phyloP scores from a whole-genome alignment of 2,113 vertebrate species.

The Perca fluviatilis region DNA sequence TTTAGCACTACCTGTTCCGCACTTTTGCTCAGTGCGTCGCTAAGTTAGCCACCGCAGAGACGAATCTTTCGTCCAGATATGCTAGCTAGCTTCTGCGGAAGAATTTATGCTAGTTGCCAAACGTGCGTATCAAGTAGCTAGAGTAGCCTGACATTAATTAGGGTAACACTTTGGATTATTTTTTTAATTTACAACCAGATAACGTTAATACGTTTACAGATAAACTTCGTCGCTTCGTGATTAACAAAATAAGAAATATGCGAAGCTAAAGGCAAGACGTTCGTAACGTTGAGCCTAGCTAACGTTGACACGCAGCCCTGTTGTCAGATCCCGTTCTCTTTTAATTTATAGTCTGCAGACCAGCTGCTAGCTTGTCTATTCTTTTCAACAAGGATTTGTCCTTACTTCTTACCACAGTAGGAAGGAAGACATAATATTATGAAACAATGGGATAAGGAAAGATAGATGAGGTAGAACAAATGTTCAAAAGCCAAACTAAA shows the following conservation, averaged over 20 bases:
- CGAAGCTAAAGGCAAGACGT: background rate
- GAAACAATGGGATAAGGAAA: background rate
- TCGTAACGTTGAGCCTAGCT: too few relatives aligned
- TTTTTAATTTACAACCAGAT: too few relatives aligned
- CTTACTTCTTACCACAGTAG: background rate
- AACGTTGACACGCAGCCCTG: background rate
- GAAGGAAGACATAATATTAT: background rate
- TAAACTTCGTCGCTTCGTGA: background rate
- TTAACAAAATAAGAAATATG: background rate
- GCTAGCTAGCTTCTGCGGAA: background rate
- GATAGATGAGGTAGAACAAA: conserved; percentile 1
- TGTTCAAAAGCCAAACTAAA: background rate
- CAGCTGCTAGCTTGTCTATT: background rate
- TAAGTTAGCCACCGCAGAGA: too few relatives aligned
- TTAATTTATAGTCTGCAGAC: background rate
- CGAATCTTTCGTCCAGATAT: background rate
- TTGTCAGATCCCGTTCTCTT: background rate
- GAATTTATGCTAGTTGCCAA: too few relatives aligned
- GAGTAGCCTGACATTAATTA: background rate
- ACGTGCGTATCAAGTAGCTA: too few relatives aligned
- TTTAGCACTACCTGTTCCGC: background rate
- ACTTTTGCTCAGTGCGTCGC: too few relatives aligned
- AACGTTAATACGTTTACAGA: background rate
- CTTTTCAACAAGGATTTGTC: background rate
- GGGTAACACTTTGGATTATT: background rate